Percentiles rank a stretch among this genome's conserved stretches.
Conservation (phyloP, 1,140 invertebrate species). For the Conus ventricosus region DNA sequence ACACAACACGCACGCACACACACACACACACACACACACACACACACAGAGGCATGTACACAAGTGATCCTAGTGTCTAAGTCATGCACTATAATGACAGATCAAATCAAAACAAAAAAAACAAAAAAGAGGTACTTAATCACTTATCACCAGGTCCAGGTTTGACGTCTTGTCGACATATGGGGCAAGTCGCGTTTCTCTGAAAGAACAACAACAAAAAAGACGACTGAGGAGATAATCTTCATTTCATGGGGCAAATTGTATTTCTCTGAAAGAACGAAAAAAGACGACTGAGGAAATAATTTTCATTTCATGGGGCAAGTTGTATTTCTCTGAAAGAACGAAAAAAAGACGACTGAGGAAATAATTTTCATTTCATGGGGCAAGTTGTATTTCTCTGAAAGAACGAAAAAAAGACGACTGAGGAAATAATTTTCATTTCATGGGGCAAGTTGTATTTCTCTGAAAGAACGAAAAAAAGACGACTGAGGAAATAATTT, state of each 20-base stretch:
- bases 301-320: neutral
- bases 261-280: neutral
- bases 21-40: neutral
- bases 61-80: neutral
- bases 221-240: too few relatives aligned
- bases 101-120: neutral
- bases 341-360: too few relatives aligned
- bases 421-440: too few relatives aligned
- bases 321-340: slow-evolving; percentile 5
- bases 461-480: neutral
- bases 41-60: neutral
- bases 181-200: slow-evolving; percentile 16
- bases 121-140: neutral
- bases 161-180: slow-evolving; percentile 1
- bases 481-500: too few relatives aligned
- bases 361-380: neutral
- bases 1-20: neutral
- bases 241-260: neutral
- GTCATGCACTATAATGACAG: neutral
- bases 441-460: slow-evolving; percentile 6
- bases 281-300: too few relatives aligned
- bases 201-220: neutral
- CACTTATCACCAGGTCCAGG: neutral
- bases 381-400: slow-evolving; percentile 17
- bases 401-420: neutral